Conservation (phyloP, 2,797 vertebrate genomes). For the Micrastur ruficollis region DNA sequence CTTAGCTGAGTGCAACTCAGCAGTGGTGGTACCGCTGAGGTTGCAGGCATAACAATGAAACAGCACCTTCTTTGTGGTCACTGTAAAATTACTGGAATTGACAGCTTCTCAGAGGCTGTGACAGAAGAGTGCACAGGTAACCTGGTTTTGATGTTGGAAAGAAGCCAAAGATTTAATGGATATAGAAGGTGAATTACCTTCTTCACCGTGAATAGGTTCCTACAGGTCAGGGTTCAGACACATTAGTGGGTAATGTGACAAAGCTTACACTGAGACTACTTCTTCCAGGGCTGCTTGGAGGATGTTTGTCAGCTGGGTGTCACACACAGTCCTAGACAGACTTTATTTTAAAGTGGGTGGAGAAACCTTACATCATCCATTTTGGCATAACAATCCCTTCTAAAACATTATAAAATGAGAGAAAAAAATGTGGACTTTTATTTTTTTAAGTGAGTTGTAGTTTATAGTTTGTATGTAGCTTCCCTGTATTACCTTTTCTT, state of each 20-base stretch:
- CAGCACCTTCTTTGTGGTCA: neutral
- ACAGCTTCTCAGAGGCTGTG: neutral
- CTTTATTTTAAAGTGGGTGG: neutral
- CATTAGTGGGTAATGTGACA: neutral
- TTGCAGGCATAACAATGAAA: neutral
- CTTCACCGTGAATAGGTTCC: neutral
- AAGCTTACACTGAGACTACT: neutral
- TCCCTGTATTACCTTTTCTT: conserved; percentile 2
- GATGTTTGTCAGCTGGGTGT: neutral
- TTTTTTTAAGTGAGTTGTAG: neutral
- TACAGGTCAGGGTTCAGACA: conserved; percentile 9
- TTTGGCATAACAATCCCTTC: neutral
- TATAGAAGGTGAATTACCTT: neutral
- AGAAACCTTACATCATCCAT: neutral
- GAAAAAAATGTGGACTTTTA: neutral
- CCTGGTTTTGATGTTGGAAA: neutral
- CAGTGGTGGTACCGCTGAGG: neutral
- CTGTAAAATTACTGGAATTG: neutral
- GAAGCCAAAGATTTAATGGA: neutral
- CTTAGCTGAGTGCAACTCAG: neutral
- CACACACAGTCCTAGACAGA: neutral
- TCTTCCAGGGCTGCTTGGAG: neutral
- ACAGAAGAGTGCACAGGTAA: neutral
- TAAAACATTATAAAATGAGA: neutral
- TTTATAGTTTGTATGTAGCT: neutral